phyloP scores from a whole-genome alignment of 92 coral and sea anemone species.

The Bergia puertoricense region DNA sequence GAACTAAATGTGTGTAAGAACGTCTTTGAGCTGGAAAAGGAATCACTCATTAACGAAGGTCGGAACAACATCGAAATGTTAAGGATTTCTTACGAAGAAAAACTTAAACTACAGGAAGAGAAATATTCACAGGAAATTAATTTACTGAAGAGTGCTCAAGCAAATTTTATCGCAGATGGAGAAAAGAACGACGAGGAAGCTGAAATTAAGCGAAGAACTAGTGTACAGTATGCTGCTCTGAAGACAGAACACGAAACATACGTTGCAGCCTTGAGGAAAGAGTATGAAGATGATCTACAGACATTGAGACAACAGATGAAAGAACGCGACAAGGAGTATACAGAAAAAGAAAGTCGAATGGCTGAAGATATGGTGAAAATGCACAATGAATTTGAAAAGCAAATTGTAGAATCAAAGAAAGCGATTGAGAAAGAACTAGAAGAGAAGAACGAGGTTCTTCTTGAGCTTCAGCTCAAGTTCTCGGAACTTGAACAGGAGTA shows the following conservation, averaged over 20 bases:
- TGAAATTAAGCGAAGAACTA: constrained; percentile 22
- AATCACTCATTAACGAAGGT: constrained; percentile 43
- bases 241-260: constrained; percentile 55
- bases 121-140: constrained; percentile 27
- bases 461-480: constrained; percentile 10
- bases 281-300: constrained; percentile 61
- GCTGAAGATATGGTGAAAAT: constrained; percentile 62
- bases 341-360: constrained; percentile 52
- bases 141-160: background rate
- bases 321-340: constrained; percentile 47
- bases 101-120: constrained; percentile 45
- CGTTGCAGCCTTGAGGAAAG: constrained; percentile 63
- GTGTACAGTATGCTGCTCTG: constrained; percentile 28
- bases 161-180: background rate
- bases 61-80: constrained; percentile 52
- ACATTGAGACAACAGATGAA: constrained; percentile 62
- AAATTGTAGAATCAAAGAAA: constrained; percentile 51
- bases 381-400: constrained; percentile 75
- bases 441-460: constrained; percentile 34
- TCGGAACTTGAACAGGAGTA: constrained; percentile 35
- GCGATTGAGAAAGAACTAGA: constrained; percentile 59
- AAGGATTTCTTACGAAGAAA: constrained; percentile 33
- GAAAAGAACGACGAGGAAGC: background rate
- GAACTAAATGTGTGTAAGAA: constrained; percentile 64
- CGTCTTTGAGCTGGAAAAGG: constrained; percentile 55